Percentiles rank a stretch among this genome's conserved stretches.
Conservation (phyloP, 2,797 vertebrate genomes). For the Galagoides demidoff region DNA sequence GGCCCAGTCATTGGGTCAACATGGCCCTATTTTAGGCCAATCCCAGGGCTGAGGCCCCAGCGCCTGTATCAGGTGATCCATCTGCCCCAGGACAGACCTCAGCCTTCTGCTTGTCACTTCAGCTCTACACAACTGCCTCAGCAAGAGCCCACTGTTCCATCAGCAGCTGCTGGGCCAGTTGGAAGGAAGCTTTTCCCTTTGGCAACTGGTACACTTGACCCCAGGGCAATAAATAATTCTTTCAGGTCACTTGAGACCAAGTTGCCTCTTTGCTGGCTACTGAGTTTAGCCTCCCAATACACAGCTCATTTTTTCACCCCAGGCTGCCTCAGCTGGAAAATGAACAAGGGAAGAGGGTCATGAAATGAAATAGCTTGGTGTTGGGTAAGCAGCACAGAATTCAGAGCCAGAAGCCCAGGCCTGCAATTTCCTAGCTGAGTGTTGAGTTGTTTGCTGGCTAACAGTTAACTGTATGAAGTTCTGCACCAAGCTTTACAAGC, state of each 20-base stretch:
- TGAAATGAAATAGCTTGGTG: neutral
- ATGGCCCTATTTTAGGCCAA: conserved; percentile 52
- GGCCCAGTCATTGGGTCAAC: neutral
- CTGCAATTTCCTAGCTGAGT: neutral
- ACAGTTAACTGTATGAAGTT: neutral
- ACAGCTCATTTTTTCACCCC: neutral
- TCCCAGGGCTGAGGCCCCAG: conserved; percentile 19
- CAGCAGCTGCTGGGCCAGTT: neutral
- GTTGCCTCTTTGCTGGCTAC: neutral
- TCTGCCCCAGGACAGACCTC: neutral
- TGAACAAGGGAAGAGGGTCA: neutral
- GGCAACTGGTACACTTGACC: neutral
- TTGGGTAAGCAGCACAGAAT: neutral
- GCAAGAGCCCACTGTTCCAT: neutral
- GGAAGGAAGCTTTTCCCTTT: conserved; percentile 31
- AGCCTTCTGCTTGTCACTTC: conserved; percentile 18
- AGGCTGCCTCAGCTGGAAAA: neutral
- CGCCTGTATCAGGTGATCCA: conserved; percentile 9
- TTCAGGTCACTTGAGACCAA: conserved; percentile 32
- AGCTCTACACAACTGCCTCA: neutral
- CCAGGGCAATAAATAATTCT: neutral
- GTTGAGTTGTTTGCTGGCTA: neutral
- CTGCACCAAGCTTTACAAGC: neutral
- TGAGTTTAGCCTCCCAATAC: neutral
- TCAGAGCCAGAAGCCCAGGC: neutral